These are phyloP conservation scores for Atrina japonica DNA, from an alignment of 2,888 invertebrate genomes.

Conservation along the genomic window DNA sequence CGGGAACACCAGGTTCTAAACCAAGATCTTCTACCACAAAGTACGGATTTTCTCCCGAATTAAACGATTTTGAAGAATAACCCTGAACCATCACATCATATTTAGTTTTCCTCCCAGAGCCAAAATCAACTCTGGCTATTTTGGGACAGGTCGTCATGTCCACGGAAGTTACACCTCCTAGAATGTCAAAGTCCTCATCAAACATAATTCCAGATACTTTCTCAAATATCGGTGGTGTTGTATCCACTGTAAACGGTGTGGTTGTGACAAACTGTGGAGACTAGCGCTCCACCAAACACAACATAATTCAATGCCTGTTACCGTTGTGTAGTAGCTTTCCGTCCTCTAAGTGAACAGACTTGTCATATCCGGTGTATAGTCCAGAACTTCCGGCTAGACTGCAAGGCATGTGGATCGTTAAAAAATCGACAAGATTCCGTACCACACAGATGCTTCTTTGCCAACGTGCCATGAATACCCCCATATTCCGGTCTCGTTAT, in stretches of 20 bases:
- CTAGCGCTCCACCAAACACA: slow-evolving; percentile 47
- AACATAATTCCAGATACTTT: slow-evolving; percentile 38
- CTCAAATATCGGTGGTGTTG: slow-evolving; percentile 44
- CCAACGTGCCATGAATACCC: slow-evolving; percentile 56
- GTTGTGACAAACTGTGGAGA: slow-evolving; percentile 54
- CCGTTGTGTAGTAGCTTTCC: slow-evolving; percentile 53
- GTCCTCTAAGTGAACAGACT: slow-evolving; percentile 59
- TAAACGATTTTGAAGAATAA: slow-evolving; percentile 19
- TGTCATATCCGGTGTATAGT: slow-evolving; percentile 62
- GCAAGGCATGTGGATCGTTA: slow-evolving; percentile 61
- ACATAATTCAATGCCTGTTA: slow-evolving; percentile 50
- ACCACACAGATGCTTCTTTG: slow-evolving; percentile 58
- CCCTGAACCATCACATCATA: slow-evolving; percentile 39
- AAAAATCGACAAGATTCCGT: slow-evolving; percentile 56
- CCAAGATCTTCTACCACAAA: slow-evolving; percentile 37
- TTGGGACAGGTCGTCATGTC: slow-evolving; percentile 37
- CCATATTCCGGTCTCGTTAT: slow-evolving; percentile 56
- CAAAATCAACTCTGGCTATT: slow-evolving; percentile 43
- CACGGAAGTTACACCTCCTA: slow-evolving; percentile 45
- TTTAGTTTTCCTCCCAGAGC: slow-evolving; percentile 52
- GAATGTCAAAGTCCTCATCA: slow-evolving; percentile 48
- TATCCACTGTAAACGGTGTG: slow-evolving; percentile 46
- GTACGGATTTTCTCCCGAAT: slow-evolving; percentile 21
- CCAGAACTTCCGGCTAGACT: slow-evolving; percentile 62
- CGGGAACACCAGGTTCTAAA: slow-evolving; percentile 40